Evolutionary conservation across 1,140 invertebrate species (phyloP).

Genomic region (Eufriesea mexicana): DNA sequence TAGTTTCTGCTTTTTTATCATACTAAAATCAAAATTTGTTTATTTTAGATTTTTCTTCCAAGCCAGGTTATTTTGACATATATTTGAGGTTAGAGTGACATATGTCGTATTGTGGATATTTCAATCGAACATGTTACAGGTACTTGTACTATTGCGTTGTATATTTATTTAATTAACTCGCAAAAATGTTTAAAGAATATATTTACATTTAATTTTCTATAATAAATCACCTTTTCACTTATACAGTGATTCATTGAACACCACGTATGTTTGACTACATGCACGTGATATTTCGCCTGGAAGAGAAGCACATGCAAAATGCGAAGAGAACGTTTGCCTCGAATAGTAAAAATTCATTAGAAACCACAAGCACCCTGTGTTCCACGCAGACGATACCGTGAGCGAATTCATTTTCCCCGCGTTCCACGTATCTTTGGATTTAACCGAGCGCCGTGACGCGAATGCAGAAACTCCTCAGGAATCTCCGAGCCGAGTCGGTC

Average conservation of each 20-base stretch:
- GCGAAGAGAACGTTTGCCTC: background rate
- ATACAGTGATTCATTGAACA: background rate
- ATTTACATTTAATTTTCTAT: too few relatives aligned
- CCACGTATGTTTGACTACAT: background rate
- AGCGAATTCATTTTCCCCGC: conserved; percentile 59
- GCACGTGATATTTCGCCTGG: background rate
- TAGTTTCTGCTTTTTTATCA: background rate
- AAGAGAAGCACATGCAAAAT: background rate
- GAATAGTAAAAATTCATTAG: conserved; percentile 45
- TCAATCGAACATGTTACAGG: too few relatives aligned
- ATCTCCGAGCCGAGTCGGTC: conserved; percentile 16
- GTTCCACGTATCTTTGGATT: conserved; percentile 60
- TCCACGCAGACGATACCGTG: conserved; percentile 34
- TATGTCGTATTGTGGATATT: too few relatives aligned
- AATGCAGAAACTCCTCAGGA: conserved; percentile 34
- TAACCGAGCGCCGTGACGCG: conserved; percentile 58
- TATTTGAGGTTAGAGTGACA: background rate
- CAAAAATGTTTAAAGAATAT: too few relatives aligned
- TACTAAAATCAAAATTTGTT: background rate
- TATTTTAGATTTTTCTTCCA: background rate
- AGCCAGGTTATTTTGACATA: background rate
- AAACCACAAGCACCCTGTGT: background rate
- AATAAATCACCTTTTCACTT: background rate
- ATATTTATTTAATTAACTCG: background rate
- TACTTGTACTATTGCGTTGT: too few relatives aligned